Evolutionary conservation across 2,888 invertebrate species (phyloP), one percentile per base, ranked within the genome.

Genomic region (Dasypolia templi): DNA sequence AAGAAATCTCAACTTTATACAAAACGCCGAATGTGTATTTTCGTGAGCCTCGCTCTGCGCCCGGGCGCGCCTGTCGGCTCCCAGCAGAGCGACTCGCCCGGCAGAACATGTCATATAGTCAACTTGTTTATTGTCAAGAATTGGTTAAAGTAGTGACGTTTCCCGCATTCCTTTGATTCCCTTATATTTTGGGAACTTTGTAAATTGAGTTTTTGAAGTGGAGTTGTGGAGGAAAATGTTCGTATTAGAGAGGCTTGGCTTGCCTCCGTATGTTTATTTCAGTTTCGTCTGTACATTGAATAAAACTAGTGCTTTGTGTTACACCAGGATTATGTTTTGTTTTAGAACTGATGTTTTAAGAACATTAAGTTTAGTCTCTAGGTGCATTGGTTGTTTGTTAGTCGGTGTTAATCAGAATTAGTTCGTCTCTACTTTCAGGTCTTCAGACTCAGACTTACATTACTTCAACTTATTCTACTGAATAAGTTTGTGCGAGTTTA

Each of bases 51-150:
- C 59, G 51, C 55, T 35, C 83, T 80, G 70, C 71, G 49, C 55
- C 82, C 81, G 81, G 81, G 84, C 81, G 86, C 84, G 88, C 82
- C 86, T 88, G 90, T 90, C 87, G 87, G 86, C 88, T 90, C 91
- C 91, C 91, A 89, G 89, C 85, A 86, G 92, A 89, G 91, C 90
- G 89, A 89, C 89, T 89, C 89, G 81, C 80, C 84, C 85, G 87
- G 89, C 88, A 86, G 89, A 90, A 89, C 89, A 91, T 91, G 91
- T 91, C 90, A 89, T 90, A 87, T 80, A 91, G 87, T 89, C 90
- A 89, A 91, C 90, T 92, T 92, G 91, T 93, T 93, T 93, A 87
- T 86, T 92, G 92, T 92, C 91, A 89, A 87, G 88, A 90, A 92
- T 91, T 91, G 91, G 90, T 91, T 92, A 85, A 83, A 87, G 86